A percentile compares a stretch with the other conserved stretches of the same genome.
These are phyloP conservation scores for Ischnus inquisitorius DNA, from an alignment of 2,888 invertebrate species.

Conservation along the genomic window DNA sequence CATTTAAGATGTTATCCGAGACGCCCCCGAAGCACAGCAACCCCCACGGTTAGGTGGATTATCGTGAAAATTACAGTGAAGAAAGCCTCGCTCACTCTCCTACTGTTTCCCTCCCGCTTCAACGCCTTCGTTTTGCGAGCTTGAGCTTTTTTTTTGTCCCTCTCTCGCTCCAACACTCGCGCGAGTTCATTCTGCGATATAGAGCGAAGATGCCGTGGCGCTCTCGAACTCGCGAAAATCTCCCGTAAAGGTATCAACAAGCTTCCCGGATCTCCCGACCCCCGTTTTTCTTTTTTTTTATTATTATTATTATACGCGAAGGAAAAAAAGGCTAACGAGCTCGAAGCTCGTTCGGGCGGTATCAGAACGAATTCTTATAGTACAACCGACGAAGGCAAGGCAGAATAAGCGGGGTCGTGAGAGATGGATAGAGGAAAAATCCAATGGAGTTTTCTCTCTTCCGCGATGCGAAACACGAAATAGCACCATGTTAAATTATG, in stretches of 20 bases:
- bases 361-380: conserved; percentile 40
- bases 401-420: neutral
- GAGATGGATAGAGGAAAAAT: conserved; percentile 37
- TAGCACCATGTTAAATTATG: conserved; percentile 58
- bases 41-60: conserved; percentile 51
- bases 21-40: conserved; percentile 15
- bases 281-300: neutral
- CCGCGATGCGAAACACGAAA: conserved; percentile 11
- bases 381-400: conserved; percentile 3
- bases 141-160: conserved; percentile 6
- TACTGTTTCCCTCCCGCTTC: conserved; percentile 33
- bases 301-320: conserved; percentile 1
- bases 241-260: conserved; percentile 63
- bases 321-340: conserved; percentile 56
- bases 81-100: conserved; percentile 46
- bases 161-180: neutral
- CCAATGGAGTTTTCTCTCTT: conserved; percentile 18
- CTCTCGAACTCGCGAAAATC: conserved; percentile 45
- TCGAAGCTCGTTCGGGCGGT: conserved; percentile 60
- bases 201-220: conserved; percentile 34
- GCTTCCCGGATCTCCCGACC: conserved; percentile 51
- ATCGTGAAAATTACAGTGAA: conserved; percentile 59
- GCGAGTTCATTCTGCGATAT: conserved; percentile 45
- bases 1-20: conserved; percentile 56
- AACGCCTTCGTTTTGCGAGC: conserved; percentile 1